Evolutionary conservation across 2,113 vertebrate species (phyloP).

Genomic region (Ameiurus melas): DNA sequence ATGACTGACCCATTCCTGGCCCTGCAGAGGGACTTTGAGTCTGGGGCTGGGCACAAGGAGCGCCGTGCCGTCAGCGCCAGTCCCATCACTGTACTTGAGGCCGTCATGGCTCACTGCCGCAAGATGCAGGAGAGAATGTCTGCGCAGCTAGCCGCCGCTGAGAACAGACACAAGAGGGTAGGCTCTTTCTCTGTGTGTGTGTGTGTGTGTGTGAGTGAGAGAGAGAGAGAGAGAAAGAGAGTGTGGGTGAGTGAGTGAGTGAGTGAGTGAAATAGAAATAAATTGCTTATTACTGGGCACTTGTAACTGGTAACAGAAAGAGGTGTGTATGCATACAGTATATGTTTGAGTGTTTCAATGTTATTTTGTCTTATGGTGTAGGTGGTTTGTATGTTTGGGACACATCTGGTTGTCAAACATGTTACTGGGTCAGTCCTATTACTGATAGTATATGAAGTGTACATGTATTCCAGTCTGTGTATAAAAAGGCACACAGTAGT

Average conservation of each 20-base stretch:
- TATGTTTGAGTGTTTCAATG: not conserved
- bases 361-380: not conserved
- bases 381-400: not conserved
- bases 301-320: not conserved
- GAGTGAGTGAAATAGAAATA: too few relatives aligned
- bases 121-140: constrained; percentile 98
- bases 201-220: not conserved
- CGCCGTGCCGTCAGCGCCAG: constrained; percentile 86
- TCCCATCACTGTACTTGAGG: constrained; percentile 93
- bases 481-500: not conserved
- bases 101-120: constrained; percentile 96
- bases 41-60: constrained; percentile 81
- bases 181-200: constrained; percentile 37
- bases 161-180: constrained; percentile 95
- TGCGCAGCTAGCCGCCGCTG: constrained; percentile 88
- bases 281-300: not conserved
- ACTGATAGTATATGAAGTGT: not conserved
- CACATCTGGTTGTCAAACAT: constrained; percentile 1
- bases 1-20: constrained; percentile 96
- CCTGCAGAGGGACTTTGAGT: constrained; percentile 92
- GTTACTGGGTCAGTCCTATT: not conserved
- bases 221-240: too few relatives aligned
- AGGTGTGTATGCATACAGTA: too few relatives aligned
- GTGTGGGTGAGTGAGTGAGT: too few relatives aligned
- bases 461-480: not conserved